Base-by-base conservation (phyloP, 2,888 invertebrate species). In the Melipona beecheii region DNA sequence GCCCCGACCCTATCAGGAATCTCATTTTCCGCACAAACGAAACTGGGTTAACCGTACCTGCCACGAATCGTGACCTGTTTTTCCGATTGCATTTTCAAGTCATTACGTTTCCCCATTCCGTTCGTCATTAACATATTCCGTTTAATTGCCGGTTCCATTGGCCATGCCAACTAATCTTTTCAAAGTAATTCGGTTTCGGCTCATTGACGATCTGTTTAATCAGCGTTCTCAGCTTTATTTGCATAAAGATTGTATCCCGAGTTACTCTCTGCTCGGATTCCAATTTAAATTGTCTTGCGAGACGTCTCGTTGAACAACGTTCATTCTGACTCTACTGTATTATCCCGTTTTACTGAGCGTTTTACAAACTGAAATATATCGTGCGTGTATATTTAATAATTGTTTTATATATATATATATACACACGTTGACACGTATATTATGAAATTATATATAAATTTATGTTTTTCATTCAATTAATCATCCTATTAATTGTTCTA, bases 51-150 rank as follows among this genome's bases (percentile, higher is more conserved):
- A 54, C 75, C 68, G 36, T 73, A 62, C 24, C 69, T 76, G 73
- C 75, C 84, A 58, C 68, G 84, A 81, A 75, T 81, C 78, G 76
- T 84, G 84, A 75, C 84, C 81, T 60, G 76, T 60, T 83, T 43
- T 85, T 71, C 69, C 86, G 74, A 82, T 88, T 81, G 49, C 66
- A 72, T 81, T 81, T 72, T 77, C 75, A n/a, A 81, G 77, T 82
- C 82, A 87, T 87, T 88, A 78, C 86, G 24, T 65, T 75, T 75
- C 78, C 43, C 68, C 70, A 72, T 80, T 81, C 62, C 78, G 71
- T 75, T 50, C 60, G 56, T 62, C 71, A 60, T 76, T 85, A 78
- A 78, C 83, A 75, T 81, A 79, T 56, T 24, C 75, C 19, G 52
- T 71, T 72, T 87, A 88, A 87, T 86, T 73, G 62, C 68, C 50